These are phyloP conservation scores for Semnornis frantzii DNA, from an alignment of 2,113 vertebrate genomes.

Conservation along the genomic window DNA sequence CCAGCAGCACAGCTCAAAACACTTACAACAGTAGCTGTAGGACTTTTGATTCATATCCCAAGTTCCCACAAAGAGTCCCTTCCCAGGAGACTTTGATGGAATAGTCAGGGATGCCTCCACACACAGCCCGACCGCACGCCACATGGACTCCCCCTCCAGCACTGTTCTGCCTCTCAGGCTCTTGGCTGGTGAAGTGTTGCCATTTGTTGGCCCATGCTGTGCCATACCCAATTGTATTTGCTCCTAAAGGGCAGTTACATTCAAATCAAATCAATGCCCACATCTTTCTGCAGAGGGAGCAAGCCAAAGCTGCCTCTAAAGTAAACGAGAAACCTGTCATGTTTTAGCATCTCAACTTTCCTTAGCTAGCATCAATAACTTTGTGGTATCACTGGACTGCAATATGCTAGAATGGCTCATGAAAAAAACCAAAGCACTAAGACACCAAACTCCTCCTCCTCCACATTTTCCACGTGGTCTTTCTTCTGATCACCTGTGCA, in stretches of 20 bases:
- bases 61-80: background rate
- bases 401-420: background rate
- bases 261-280: background rate
- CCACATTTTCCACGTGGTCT: background rate
- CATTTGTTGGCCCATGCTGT: background rate
- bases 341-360: background rate
- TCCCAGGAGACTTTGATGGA: background rate
- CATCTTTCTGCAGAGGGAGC: background rate
- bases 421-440: background rate
- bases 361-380: background rate
- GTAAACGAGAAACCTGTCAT: background rate
- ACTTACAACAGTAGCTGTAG: background rate
- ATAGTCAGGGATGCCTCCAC: background rate
- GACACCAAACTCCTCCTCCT: background rate
- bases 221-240: background rate
- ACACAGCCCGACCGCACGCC: background rate
- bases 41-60: background rate
- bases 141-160: background rate
- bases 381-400: background rate
- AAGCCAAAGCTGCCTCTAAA: background rate
- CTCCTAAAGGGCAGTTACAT: background rate
- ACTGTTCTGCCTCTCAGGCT: background rate
- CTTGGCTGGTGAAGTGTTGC: background rate
- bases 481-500: background rate
- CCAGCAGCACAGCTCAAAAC: background rate